Conservation (phyloP, 2,113 vertebrate genomes). For the Tonatia bakeri region DNA sequence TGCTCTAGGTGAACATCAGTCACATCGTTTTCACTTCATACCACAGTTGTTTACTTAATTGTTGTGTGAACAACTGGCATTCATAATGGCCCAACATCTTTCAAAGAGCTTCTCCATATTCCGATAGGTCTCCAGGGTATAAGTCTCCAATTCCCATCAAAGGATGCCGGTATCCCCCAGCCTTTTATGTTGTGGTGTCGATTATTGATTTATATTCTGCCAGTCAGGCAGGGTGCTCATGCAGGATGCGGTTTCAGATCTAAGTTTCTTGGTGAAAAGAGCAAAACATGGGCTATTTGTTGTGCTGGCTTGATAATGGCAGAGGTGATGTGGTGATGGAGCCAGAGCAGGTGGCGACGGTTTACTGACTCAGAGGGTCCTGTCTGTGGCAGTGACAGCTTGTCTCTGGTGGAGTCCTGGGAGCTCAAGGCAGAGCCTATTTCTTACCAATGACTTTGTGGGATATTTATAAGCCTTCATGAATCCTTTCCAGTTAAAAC, state of each 20-base stretch:
- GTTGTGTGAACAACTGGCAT: background rate
- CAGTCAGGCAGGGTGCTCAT: background rate
- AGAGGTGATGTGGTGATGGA: background rate
- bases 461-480: slow-evolving; percentile 40
- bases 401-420: background rate
- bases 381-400: background rate
- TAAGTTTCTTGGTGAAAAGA: background rate
- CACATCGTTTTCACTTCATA: rapidly evolving
- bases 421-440: background rate
- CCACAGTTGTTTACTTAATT: background rate
- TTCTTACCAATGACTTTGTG: slow-evolving; percentile 37
- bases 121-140: background rate
- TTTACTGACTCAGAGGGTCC: background rate
- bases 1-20: rapidly evolving
- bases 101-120: background rate
- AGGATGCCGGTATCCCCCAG: background rate
- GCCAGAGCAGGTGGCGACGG: rapidly evolving
- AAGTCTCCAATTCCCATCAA: background rate
- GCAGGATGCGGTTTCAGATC: background rate
- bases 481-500: background rate
- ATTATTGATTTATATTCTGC: background rate
- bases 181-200: background rate
- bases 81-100: background rate
- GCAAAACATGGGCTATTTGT: background rate
- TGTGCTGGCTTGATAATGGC: background rate